Evolutionary conservation across 2,113 vertebrate species (phyloP), one percentile per base, ranked within the genome.

Genomic region (Pholis gunnellus): DNA sequence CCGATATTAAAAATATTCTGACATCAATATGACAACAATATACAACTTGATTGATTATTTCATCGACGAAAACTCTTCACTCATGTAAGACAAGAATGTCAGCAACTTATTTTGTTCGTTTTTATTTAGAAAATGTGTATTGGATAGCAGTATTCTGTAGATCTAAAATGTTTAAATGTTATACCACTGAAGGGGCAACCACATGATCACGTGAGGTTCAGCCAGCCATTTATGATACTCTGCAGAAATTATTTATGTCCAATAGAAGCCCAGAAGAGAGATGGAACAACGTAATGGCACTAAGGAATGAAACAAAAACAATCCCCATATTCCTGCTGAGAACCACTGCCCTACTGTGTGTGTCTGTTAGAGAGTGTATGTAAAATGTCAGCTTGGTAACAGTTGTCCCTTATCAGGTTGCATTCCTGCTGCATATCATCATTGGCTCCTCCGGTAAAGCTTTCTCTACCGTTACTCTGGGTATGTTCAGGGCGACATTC

Each of bases 371-470:
- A 48, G 69, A 68, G 65, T 72, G 75, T 74, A 65, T 54, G 50
- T 29, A 40, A 52, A 81, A 65, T 54, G 78, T 78, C 79, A 44
- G 67, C 83, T 75, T 78, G 71, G 59, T 56, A 82, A 85, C 89
- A 91, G 86, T 93, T 84, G 81, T 84, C 61, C 27, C 63, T 90
- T 90, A 92, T 90, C 83, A 75, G 72, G 84, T 90, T 88, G 81
- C 85, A 90, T 92, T 91, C 87, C 84, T 78, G 61, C 76, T 80
- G 42, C 67, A 70, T 88, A 48, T 76, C 81, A 75, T 76, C 65
- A 67, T 65, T 74, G 36, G 64, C 86, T 72, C 65, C 70, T 64
- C 75, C 83, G 72, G 74, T 76, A 38, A 79, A 59, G 56, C 59
- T 87, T 63, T 82, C 67, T 87, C 67, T 78, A 18, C 29, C 52